Percentiles rank a stretch among this genome's conserved stretches.
These are phyloP conservation scores for Eira barbara DNA, from an alignment of 2,113 vertebrate genomes.

Conservation along the genomic window DNA sequence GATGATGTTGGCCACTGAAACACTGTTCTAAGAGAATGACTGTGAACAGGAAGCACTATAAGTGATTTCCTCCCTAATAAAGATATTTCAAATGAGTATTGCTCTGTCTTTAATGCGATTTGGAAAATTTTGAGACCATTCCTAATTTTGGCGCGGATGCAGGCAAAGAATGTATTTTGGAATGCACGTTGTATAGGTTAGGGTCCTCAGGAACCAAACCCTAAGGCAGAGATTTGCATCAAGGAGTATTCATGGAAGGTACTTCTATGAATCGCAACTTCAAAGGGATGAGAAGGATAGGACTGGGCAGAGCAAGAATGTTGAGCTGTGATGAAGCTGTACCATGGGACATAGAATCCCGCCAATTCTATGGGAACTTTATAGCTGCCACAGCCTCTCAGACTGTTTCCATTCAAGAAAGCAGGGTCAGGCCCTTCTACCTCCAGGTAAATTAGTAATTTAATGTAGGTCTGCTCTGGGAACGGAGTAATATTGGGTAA, in stretches of 20 bases:
- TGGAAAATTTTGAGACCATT: background rate
- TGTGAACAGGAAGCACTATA: background rate
- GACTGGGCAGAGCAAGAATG: background rate
- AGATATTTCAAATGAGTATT: background rate
- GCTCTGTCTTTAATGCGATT: background rate
- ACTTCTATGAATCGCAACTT: background rate
- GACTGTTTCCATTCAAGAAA: background rate
- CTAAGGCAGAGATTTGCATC: background rate
- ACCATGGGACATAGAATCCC: background rate
- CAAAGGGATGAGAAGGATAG: background rate
- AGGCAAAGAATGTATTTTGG: background rate
- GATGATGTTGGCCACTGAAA: background rate
- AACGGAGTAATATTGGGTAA: background rate
- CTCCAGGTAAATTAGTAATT: background rate
- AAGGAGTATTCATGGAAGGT: background rate
- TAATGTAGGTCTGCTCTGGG: background rate
- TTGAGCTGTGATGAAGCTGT: background rate
- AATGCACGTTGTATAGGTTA: background rate
- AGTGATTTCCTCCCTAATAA: background rate
- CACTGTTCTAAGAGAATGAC: background rate
- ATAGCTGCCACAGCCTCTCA: fast-evolving
- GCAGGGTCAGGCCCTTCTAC: background rate
- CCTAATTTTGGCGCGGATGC: background rate
- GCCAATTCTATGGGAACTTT: background rate
- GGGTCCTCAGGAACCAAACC: background rate